Conservation (phyloP, 2,113 vertebrate genomes). For the Parus major region DNA sequence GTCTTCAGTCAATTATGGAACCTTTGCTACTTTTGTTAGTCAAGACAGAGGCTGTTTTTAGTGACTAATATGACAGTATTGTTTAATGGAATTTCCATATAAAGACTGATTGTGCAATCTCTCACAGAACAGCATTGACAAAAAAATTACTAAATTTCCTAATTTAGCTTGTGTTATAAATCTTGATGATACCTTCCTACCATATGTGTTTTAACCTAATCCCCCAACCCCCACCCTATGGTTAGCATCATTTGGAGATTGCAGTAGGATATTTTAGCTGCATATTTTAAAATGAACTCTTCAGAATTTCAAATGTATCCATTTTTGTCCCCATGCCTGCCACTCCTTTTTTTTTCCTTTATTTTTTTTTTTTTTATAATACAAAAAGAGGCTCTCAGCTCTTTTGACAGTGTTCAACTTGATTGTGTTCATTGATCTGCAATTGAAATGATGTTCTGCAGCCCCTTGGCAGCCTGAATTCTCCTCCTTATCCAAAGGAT, state of each 20-base stretch:
- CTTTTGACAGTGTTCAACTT: not conserved
- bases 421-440: not conserved
- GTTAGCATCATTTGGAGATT: not conserved
- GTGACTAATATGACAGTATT: not conserved
- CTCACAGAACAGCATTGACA: not conserved
- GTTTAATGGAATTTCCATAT: not conserved
- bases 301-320: not conserved
- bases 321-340: not conserved
- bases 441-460: not conserved
- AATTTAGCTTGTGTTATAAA: not conserved
- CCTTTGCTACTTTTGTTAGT: not conserved
- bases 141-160: not conserved
- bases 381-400: not conserved
- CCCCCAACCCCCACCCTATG: not conserved
- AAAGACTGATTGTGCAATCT: not conserved
- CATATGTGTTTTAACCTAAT: not conserved
- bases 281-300: not conserved
- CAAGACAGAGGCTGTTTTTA: not conserved
- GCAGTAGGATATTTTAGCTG: not conserved
- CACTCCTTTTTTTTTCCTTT: fast-evolving
- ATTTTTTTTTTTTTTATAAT: not conserved
- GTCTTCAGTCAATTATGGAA: not conserved
- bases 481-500: not conserved
- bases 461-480: not conserved
- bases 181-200: not conserved